Conservation (phyloP, 2,888 invertebrate species). For the Dynastes hyllus region DNA sequence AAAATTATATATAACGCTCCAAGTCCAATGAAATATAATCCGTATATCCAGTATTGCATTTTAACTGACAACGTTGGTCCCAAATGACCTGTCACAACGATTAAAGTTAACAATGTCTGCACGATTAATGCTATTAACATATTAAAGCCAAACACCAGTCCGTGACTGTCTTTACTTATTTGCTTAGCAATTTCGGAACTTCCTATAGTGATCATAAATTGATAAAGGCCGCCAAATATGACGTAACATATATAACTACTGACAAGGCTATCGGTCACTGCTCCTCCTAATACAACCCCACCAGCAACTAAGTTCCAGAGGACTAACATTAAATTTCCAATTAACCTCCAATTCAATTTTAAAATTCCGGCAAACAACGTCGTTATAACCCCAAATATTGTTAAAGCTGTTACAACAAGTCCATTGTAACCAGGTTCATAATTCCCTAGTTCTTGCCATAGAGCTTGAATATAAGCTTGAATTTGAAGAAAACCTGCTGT, state of each 20-base stretch:
- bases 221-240: slow-evolving; percentile 83
- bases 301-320: slow-evolving; percentile 74
- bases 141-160: slow-evolving; percentile 92
- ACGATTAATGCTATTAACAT: slow-evolving; percentile 86
- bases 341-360: slow-evolving; percentile 70
- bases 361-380: slow-evolving; percentile 74
- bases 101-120: slow-evolving; percentile 84
- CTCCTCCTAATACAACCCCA: slow-evolving; percentile 71
- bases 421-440: slow-evolving; percentile 72
- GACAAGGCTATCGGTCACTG: slow-evolving; percentile 69
- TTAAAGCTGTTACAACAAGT: slow-evolving; percentile 85
- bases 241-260: slow-evolving; percentile 85
- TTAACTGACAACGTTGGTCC: slow-evolving; percentile 72
- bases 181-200: slow-evolving; percentile 91
- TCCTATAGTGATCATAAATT: slow-evolving; percentile 86
- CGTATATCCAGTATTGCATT: slow-evolving; percentile 81
- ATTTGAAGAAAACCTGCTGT: slow-evolving; percentile 83
- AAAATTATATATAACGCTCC: slow-evolving; percentile 75
- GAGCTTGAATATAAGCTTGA: slow-evolving; percentile 85
- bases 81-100: slow-evolving; percentile 73
- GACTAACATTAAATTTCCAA: slow-evolving; percentile 71
- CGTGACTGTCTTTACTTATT: slow-evolving; percentile 88
- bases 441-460: slow-evolving; percentile 82
- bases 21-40: slow-evolving; percentile 78
- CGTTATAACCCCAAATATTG: slow-evolving; percentile 78